Percentiles rank a stretch among this genome's conserved stretches.
phyloP scores from a whole-genome alignment of 2,888 invertebrate species.

The Drosophila parthenogenetica region DNA sequence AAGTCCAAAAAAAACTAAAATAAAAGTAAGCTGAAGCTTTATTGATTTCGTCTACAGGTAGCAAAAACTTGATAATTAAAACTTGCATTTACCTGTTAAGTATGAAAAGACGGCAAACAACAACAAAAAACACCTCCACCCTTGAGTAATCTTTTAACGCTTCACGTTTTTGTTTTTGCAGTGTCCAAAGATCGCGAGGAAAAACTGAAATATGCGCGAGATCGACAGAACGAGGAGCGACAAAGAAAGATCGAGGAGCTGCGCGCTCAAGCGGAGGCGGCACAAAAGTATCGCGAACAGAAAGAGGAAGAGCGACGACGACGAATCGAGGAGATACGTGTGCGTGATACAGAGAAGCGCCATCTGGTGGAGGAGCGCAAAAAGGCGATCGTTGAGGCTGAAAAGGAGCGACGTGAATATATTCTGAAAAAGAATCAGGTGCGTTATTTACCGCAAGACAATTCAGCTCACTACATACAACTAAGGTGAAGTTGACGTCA shows the following conservation, averaged over 20 bases:
- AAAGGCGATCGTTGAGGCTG: conserved; percentile 94
- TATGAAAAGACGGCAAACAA: conserved; percentile 9
- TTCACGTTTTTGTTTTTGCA: conserved; percentile 33
- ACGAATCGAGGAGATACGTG: conserved; percentile 93
- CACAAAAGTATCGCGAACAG: conserved; percentile 95
- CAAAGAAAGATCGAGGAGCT: conserved; percentile 95
- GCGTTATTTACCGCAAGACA: neutral
- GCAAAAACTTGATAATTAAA: conserved; percentile 45
- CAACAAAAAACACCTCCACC: neutral
- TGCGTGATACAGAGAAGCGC: conserved; percentile 90
- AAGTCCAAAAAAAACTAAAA: neutral
- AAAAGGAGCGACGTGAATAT: conserved; percentile 93
- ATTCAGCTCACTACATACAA: neutral
- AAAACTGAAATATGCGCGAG: conserved; percentile 91
- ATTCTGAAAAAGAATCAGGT: conserved; percentile 92
- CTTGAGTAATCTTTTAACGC: neutral
- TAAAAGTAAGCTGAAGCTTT: conserved; percentile 36
- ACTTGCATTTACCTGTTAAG: conserved; percentile 42
- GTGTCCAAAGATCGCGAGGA: conserved; percentile 87
- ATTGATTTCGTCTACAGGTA: conserved; percentile 68
- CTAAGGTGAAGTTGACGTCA: too few species aligned
- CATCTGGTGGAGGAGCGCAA: conserved; percentile 94
- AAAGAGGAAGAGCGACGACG: conserved; percentile 93
- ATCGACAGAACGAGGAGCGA: conserved; percentile 95
- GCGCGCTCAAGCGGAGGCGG: conserved; percentile 94